Evolutionary conservation across 2,113 vertebrate genomes (phyloP), one percentile per base, ranked within the genome.

Genomic region (Petromus typicus): DNA sequence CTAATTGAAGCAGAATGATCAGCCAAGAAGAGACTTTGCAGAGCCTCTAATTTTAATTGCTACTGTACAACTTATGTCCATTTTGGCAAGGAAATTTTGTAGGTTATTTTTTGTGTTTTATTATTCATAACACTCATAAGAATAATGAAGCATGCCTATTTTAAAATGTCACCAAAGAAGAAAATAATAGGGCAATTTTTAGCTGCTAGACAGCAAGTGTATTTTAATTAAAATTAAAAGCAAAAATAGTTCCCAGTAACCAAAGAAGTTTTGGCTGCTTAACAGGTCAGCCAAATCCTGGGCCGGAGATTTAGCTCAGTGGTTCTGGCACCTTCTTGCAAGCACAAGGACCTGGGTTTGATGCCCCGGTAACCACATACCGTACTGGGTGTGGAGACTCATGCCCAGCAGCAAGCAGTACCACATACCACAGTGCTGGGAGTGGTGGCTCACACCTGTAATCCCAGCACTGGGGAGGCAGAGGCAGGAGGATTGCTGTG

Each of bases 151-250:
- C 51, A 80, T 11, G 37, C 8, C 48, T 85, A 32, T 32, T 37
- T 89, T 95, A 76, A 88, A 67, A 51, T 57, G 23, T 48, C 59
- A 88, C n/a, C 61, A 78, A 54, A 85, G 71, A 85, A 89, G 57
- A 97, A 88, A 78, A 90, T 71, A 20, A 5, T 59, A 81, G 34
- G 4, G 0, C 57, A 22, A 80, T 90, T 67, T 43, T 81, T 91
- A 76, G 61, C 27, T 83, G 32, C 20, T 51, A 71, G 78, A 79
- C 17, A 82, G 67, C 37, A 90, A 85, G 5, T 85, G 3, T 63
- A 10, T 40, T 85, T 80, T 45, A 71, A 61, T 43, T 40, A 73
- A 75, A 75, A 63, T 67, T 45, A 92, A 79, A 79, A 30, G 1
- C 1, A 43, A n/a, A 90, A 85, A 81, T 81, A 43, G 45, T 90